A percentile compares a stretch with the other conserved stretches of the same genome.
phyloP scores from a whole-genome alignment of 2,888 invertebrate genomes.

The Platypus cylindrus region DNA sequence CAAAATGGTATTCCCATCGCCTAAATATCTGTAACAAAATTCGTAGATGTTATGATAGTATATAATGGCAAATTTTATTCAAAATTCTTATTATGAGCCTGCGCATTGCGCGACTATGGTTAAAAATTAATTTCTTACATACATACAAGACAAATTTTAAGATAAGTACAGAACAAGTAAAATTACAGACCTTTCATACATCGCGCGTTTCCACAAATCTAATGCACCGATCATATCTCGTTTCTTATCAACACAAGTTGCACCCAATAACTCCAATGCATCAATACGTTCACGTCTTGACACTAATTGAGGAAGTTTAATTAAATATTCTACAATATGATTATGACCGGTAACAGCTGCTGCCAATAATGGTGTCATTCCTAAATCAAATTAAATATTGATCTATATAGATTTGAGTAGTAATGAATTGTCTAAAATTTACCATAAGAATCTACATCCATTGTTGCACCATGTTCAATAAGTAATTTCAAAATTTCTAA shows the following conservation, averaged over 20 bases:
- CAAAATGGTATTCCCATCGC: slow-evolving; percentile 51
- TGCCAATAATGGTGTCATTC: slow-evolving; percentile 89
- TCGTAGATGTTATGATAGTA: too few species aligned
- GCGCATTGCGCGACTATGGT: too few species aligned
- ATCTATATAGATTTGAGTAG: not conserved
- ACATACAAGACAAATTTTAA: too few species aligned
- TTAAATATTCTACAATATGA: slow-evolving; percentile 86
- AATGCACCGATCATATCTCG: slow-evolving; percentile 86
- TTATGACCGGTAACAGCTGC: slow-evolving; percentile 88
- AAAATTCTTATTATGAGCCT: too few species aligned
- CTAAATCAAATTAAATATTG: slow-evolving; percentile 31
- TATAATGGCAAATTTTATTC: too few species aligned
- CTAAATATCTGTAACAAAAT: slow-evolving; percentile 28
- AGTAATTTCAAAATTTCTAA: slow-evolving; percentile 84
- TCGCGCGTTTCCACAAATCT: slow-evolving; percentile 80
- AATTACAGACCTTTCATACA: slow-evolving; percentile 61
- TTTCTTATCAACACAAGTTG: slow-evolving; percentile 93
- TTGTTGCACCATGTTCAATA: slow-evolving; percentile 73
- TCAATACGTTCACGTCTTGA: slow-evolving; percentile 71
- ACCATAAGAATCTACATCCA: slow-evolving; percentile 92
- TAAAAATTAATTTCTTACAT: too few species aligned
- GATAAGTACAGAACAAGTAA: too few species aligned
- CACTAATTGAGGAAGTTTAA: slow-evolving; percentile 57
- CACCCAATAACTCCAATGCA: slow-evolving; percentile 82
- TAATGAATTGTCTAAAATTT: slow-evolving; percentile 22